phyloP scores from a whole-genome alignment of 2,888 invertebrate genomes.

The Dinocampus coccinellae region DNA sequence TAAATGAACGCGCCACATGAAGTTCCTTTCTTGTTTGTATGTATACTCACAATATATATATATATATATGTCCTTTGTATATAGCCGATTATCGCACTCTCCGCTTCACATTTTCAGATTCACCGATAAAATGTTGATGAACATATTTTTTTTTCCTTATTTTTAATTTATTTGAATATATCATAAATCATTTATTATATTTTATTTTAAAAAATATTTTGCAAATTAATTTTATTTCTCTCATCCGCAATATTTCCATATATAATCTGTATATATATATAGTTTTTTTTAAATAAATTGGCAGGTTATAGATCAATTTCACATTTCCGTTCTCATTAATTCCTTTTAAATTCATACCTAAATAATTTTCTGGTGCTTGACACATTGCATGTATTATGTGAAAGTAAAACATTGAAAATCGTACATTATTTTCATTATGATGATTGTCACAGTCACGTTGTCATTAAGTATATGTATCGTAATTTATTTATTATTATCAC shows the following conservation, averaged over 20 bases:
- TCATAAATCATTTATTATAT: not conserved
- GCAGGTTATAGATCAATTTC: no score
- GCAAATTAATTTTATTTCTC: constrained; percentile 1
- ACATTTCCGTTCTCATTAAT: no score
- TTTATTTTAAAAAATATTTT: no score
- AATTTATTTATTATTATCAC: no score
- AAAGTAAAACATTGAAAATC: constrained; percentile 39
- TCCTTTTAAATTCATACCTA: no score
- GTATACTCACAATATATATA: not conserved
- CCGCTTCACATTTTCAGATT: constrained; percentile 8
- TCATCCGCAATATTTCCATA: not conserved
- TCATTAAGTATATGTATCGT: no score
- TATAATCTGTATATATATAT: no score
- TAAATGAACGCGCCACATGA: constrained; percentile 46
- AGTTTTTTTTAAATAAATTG: no score
- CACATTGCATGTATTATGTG: constrained; percentile 1
- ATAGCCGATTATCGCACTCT: constrained; percentile 16
- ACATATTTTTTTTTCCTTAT: not conserved
- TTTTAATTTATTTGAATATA: constrained; percentile 2
- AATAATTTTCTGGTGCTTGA: no score
- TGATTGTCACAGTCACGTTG: constrained; percentile 50
- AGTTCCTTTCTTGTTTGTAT: constrained; percentile 17
- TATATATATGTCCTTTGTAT: not conserved
- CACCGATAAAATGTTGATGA: constrained; percentile 14
- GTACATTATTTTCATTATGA: constrained; percentile 49